phyloP scores from a whole-genome alignment of 2,113 vertebrate genomes.

The Forbesichthys agassizii region DNA sequence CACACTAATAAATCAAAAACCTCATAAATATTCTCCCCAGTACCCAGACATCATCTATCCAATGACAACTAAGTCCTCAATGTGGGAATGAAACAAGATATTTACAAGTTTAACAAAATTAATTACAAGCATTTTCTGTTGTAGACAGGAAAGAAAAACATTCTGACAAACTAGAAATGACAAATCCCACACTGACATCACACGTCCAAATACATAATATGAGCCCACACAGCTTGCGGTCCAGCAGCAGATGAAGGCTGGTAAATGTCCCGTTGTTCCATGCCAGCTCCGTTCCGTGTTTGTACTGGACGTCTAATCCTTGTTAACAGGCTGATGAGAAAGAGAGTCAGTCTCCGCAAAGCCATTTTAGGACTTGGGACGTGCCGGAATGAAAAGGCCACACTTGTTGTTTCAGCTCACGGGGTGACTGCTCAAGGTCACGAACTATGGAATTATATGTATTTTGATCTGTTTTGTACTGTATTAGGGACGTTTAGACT shows the following conservation, averaged over 20 bases:
- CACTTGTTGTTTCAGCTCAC: no score
- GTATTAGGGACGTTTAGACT: not conserved
- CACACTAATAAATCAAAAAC: not conserved
- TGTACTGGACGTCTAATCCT: not conserved
- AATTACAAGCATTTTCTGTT: not conserved
- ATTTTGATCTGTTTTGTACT: not conserved
- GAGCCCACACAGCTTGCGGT: not conserved
- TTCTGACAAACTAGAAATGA: not conserved
- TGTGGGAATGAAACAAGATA: not conserved
- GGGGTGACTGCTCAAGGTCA: not conserved
- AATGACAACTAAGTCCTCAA: not conserved
- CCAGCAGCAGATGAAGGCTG: not conserved
- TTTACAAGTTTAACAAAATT: no score
- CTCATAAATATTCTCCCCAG: not conserved
- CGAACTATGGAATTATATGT: not conserved
- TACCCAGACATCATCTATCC: not conserved
- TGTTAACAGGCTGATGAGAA: not conserved
- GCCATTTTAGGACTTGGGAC: not conserved
- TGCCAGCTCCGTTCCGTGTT: not conserved
- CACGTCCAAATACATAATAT: not conserved
- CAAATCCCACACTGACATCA: not conserved
- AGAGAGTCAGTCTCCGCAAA: not conserved
- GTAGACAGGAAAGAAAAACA: not conserved
- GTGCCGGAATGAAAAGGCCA: not conserved
- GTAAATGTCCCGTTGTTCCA: not conserved